phyloP scores from a whole-genome alignment of 2,797 vertebrate species.

The Phaenicophaeus curvirostris region DNA sequence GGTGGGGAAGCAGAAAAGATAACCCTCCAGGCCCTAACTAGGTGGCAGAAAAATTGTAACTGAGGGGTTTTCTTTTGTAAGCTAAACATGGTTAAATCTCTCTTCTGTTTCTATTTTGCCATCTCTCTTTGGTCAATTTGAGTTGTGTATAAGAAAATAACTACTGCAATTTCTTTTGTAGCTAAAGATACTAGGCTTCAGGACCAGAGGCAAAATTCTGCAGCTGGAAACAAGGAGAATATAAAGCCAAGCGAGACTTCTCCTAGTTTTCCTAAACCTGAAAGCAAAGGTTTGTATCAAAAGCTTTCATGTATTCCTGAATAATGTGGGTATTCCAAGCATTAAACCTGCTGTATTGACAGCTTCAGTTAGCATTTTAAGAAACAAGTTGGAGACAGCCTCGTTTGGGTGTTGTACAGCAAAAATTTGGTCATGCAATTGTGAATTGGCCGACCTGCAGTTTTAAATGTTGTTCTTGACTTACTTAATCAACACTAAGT shows the following conservation, averaged over 20 bases:
- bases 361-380: background rate
- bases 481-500: background rate
- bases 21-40: background rate
- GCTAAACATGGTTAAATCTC: background rate
- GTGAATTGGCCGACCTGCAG: background rate
- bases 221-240: slow-evolving; percentile 91
- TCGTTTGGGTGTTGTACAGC: background rate
- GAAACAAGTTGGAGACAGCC: background rate
- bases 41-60: background rate
- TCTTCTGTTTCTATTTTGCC: background rate
- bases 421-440: background rate
- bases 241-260: slow-evolving; percentile 89
- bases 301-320: background rate
- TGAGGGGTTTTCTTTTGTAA: background rate
- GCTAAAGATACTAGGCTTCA: slow-evolving; percentile 95
- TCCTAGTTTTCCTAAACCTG: slow-evolving; percentile 86
- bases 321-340: background rate
- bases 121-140: background rate
- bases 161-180: slow-evolving; percentile 64
- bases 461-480: slow-evolving; percentile 7
- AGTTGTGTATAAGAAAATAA: background rate
- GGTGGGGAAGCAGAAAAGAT: background rate
- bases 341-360: background rate
- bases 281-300: slow-evolving; percentile 89
- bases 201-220: slow-evolving; percentile 92